phyloP scores from a whole-genome alignment of 2,113 vertebrate genomes.

The Lepisosteus osseus region DNA sequence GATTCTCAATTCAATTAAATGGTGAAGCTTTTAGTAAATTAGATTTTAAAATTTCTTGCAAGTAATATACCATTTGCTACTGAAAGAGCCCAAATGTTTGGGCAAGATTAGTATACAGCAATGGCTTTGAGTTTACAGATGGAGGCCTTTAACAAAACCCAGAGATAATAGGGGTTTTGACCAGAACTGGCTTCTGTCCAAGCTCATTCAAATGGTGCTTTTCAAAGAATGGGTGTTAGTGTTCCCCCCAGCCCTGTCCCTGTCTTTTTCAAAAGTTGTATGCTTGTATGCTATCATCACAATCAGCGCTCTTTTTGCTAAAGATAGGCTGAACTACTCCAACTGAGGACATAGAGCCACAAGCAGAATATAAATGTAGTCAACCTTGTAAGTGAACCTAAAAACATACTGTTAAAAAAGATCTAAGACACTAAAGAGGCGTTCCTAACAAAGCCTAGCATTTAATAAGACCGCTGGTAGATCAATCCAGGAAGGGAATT shows the following conservation, averaged over 20 bases:
- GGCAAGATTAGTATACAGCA: slow-evolving; percentile 2
- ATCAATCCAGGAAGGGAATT: no score
- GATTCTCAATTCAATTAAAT: background rate
- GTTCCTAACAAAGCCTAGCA: no score
- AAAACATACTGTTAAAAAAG: background rate
- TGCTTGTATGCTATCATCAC: slow-evolving; percentile 2
- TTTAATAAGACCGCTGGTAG: no score
- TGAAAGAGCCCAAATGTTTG: slow-evolving; percentile 14
- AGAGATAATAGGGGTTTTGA: slow-evolving; percentile 19
- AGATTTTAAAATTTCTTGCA: slow-evolving; percentile 10
- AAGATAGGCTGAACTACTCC: slow-evolving; percentile 1
- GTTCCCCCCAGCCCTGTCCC: background rate
- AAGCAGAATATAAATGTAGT: background rate
- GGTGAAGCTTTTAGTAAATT: slow-evolving; percentile 12
- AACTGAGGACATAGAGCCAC: background rate
- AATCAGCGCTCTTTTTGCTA: background rate
- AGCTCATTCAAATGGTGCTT: slow-evolving; percentile 13
- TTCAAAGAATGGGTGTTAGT: slow-evolving; percentile 14
- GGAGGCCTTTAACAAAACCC: slow-evolving; percentile 8
- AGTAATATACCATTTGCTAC: slow-evolving; percentile 3
- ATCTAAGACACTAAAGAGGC: no score
- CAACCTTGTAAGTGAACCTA: slow-evolving; percentile 1
- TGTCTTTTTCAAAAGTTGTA: background rate
- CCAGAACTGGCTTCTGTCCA: slow-evolving; percentile 16
- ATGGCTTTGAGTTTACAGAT: slow-evolving; percentile 11